Evolutionary conservation across 2,888 invertebrate species (phyloP).

Genomic region (Rambutsinella grinnellia): DNA sequence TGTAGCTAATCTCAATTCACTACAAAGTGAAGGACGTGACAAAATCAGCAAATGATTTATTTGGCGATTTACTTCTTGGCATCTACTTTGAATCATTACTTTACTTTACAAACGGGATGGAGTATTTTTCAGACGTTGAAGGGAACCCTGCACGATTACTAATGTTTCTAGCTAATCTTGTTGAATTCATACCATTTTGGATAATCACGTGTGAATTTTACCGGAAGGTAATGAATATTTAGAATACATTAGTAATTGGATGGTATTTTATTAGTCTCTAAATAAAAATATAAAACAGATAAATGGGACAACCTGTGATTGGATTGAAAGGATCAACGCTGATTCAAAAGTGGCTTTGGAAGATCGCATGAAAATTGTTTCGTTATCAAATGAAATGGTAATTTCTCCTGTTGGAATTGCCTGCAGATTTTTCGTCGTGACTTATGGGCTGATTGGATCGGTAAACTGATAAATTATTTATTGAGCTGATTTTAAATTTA

Average conservation of each 20-base stretch:
- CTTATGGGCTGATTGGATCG: not conserved
- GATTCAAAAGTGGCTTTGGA: not conserved
- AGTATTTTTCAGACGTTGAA: not conserved
- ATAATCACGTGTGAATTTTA: not conserved
- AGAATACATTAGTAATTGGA: not conserved
- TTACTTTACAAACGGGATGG: not conserved
- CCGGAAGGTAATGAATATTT: not conserved
- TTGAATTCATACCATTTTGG: not conserved
- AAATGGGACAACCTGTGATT: not conserved
- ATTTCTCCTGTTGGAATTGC: not conserved
- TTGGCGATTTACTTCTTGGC: not conserved
- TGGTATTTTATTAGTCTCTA: not conserved
- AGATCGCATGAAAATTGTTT: not conserved
- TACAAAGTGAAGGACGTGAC: not conserved
- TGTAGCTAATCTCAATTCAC: not conserved
- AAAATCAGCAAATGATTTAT: not conserved
- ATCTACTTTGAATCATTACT: not conserved
- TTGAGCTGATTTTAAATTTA: not conserved
- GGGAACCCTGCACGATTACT: too few species aligned
- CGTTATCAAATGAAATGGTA: not conserved
- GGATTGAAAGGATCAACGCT: not conserved
- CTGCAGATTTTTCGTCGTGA: not conserved
- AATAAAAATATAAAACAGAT: not conserved
- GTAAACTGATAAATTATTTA: not conserved
- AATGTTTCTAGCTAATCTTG: too few species aligned